These are phyloP conservation scores for Phyllotis vaccarum DNA, from an alignment of 2,797 vertebrate genomes.

Conservation along the genomic window DNA sequence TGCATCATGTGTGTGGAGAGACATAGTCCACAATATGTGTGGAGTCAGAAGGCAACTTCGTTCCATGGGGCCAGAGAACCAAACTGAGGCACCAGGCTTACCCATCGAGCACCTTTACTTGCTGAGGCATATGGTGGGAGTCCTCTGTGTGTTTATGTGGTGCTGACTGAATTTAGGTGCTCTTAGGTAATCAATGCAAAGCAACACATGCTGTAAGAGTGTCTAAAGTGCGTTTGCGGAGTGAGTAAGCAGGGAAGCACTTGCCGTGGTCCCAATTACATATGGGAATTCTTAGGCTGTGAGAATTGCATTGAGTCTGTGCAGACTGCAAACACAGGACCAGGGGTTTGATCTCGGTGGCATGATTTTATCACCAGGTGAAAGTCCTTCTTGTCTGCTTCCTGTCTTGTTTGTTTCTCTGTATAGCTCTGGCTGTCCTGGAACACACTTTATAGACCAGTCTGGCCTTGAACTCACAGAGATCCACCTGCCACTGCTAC, in stretches of 20 bases:
- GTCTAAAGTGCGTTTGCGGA: not conserved
- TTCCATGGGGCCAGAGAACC: not conserved
- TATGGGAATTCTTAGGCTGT: not conserved
- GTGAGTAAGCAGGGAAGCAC: not conserved
- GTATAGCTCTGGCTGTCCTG: no score
- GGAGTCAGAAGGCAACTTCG: not conserved
- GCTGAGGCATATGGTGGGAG: not conserved
- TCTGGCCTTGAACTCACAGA: no score
- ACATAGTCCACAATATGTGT: not conserved
- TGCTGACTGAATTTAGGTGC: not conserved
- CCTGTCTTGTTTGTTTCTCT: not conserved
- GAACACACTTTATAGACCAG: no score
- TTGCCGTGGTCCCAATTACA: not conserved
- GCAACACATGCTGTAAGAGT: not conserved
- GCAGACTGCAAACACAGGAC: accelerated
- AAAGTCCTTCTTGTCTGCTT: not conserved
- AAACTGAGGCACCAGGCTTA: not conserved
- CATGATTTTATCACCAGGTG: not conserved
- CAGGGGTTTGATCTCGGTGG: not conserved
- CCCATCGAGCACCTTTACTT: no score
- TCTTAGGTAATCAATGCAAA: not conserved
- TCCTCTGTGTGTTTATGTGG: not conserved
- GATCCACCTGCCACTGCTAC: no score
- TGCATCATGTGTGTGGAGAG: not conserved
- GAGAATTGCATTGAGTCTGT: not conserved